Evolutionary conservation across 1,140 invertebrate genomes (phyloP), one percentile per base, ranked within the genome.

Genomic region (Heterodera carotae): DNA sequence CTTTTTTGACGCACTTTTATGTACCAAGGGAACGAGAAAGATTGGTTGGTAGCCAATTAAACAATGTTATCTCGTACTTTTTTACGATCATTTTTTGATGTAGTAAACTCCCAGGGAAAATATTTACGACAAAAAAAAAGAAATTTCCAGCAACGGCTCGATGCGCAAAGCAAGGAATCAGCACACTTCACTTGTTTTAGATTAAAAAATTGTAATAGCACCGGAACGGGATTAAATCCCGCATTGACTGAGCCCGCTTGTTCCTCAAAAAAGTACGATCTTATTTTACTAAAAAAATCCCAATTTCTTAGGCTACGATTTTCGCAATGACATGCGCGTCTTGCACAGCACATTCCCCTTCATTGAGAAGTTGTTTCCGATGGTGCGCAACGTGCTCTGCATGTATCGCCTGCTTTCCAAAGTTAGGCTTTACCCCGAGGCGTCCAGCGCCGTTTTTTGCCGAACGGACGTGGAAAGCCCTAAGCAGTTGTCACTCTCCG

Each of bases 1-100:
- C 12, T 78, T 78, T 22, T 78, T 78, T 39, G 60, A 77, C 33
- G 75, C 69, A 15, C 60, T 78, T n/a, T 68, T 78, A 33, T 78
- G 77, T 29, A 67, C 77, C 25, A 18, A 78, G 12, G 25, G 29
- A 3, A 12, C 59, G 48, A 67, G 25, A 27, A 78, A 78, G 48
- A 78, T 78, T 25, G 77, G 76, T 77, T 10, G 29, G 31, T 25
- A n/a, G n/a, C n/a, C n/a, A n/a, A n/a, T n/a, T n/a, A n/a, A n/a
- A n/a, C n/a, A n/a, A n/a, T n/a, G n/a, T n/a, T n/a, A n/a, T n/a
- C n/a, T n/a, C n/a, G n/a, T n/a, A n/a, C n/a, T n/a, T n/a, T n/a
- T n/a, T n/a, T n/a, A n/a, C n/a, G n/a, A n/a, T n/a, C n/a, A n/a
- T n/a, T n/a, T n/a, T n/a, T n/a, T n/a, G n/a, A n/a, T n/a, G n/a